These are phyloP conservation scores for Odontomachus brunneus DNA, from an alignment of 1,140 invertebrate species.

Conservation along the genomic window DNA sequence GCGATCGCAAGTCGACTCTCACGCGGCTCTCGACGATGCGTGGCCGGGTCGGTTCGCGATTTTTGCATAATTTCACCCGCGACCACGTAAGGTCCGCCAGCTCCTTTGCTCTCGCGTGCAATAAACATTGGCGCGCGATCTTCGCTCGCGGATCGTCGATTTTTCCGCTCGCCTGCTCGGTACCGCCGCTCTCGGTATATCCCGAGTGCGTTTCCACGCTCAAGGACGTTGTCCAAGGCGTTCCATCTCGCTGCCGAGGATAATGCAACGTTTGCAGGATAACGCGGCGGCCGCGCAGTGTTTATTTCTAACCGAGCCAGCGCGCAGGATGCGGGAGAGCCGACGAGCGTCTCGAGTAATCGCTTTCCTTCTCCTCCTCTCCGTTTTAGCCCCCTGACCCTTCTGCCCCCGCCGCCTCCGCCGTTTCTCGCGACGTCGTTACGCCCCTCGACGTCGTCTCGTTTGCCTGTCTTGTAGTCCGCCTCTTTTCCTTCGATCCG, in stretches of 20 bases:
- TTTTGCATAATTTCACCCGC: too few relatives aligned
- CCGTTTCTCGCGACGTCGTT: conserved; percentile 41
- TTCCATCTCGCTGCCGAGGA: conserved; percentile 85
- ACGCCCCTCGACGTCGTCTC: conserved; percentile 43
- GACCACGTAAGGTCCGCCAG: too few relatives aligned
- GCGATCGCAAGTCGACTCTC: too few relatives aligned
- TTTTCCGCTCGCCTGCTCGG: conserved; percentile 37
- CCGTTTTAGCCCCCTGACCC: not conserved
- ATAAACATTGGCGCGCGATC: not conserved
- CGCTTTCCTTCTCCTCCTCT: conserved; percentile 61
- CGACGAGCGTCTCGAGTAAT: conserved; percentile 55
- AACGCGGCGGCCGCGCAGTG: conserved; percentile 74
- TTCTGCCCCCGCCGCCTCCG: conserved; percentile 11
- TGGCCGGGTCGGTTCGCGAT: too few relatives aligned
- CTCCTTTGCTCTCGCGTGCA: too few relatives aligned
- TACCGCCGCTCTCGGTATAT: conserved; percentile 6
- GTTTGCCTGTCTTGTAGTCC: conserved; percentile 19
- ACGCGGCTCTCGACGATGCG: too few relatives aligned
- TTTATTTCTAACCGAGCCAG: conserved; percentile 73
- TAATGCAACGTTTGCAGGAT: conserved; percentile 84
- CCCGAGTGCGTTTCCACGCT: conserved; percentile 63
- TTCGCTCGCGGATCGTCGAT: conserved; percentile 33
- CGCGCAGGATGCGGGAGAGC: conserved; percentile 47
- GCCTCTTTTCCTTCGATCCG: conserved; percentile 50
- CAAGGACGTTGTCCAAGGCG: conserved; percentile 80